A percentile compares a stretch with the other conserved stretches of the same genome.
Evolutionary conservation across 2,113 vertebrate genomes (phyloP).

Genomic region (Nyctereutes procyonoides): DNA sequence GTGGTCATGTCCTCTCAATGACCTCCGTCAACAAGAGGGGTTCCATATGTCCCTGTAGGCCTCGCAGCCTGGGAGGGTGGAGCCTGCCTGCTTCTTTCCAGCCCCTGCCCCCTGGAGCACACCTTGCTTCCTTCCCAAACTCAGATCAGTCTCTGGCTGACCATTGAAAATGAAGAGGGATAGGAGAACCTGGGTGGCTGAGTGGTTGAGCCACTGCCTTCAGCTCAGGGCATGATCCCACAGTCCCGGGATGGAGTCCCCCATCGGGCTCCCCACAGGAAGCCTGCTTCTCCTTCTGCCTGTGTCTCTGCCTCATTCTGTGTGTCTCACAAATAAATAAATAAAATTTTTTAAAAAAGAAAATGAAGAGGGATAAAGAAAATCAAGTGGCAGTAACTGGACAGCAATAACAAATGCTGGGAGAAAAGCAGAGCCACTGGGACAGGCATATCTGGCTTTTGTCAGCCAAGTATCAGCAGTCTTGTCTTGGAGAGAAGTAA

Average conservation of each 20-base stretch:
- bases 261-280: too few relatives aligned
- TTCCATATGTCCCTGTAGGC: accelerated
- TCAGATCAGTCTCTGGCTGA: accelerated
- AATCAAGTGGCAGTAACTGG: accelerated
- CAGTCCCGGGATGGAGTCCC: too few relatives aligned
- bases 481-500: neutral
- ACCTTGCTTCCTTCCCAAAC: accelerated
- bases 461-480: accelerated
- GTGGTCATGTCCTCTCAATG: neutral
- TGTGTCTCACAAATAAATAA: too few relatives aligned
- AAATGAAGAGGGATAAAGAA: neutral
- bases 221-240: too few relatives aligned
- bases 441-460: neutral
- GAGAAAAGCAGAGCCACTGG: neutral
- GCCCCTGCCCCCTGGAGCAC: too few relatives aligned
- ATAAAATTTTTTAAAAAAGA: neutral
- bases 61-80: accelerated
- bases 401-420: accelerated
- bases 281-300: too few relatives aligned
- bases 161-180: neutral
- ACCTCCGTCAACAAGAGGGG: neutral
- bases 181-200: too few relatives aligned
- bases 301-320: too few relatives aligned
- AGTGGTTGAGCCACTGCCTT: too few relatives aligned
- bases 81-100: accelerated